A percentile compares a stretch with the other conserved stretches of the same genome.
Evolutionary conservation across 1,140 invertebrate species (phyloP).

Genomic region (Meloidogyne hapla): DNA sequence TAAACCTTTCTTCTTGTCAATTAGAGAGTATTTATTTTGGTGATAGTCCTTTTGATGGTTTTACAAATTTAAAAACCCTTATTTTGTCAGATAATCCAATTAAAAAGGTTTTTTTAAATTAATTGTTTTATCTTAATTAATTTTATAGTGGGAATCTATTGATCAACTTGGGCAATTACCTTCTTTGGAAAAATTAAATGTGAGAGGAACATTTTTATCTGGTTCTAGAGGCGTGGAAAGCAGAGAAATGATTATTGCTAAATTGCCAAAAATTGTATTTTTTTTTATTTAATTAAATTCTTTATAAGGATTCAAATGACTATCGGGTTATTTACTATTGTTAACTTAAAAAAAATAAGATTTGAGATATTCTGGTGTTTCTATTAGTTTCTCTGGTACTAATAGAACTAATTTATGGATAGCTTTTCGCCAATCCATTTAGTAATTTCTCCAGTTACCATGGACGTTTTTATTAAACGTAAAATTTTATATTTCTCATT

Average conservation of each 20-base stretch:
- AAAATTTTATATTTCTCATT: background rate
- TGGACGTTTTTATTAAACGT: too few relatives aligned
- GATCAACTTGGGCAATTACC: constrained; percentile 42
- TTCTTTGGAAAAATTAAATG: constrained; percentile 33
- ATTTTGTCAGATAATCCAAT: constrained; percentile 43
- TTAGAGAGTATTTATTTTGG: constrained; percentile 22
- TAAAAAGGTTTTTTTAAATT: constrained; percentile 17
- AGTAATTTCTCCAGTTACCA: too few relatives aligned
- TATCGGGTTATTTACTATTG: too few relatives aligned
- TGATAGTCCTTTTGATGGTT: background rate
- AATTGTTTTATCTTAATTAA: background rate
- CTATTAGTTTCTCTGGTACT: too few relatives aligned
- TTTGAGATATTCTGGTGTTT: too few relatives aligned
- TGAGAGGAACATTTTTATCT: constrained; percentile 32
- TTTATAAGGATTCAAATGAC: too few relatives aligned
- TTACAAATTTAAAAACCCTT: constrained; percentile 31
- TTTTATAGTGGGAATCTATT: constrained; percentile 46
- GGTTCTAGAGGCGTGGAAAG: constrained; percentile 41
- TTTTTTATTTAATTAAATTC: background rate
- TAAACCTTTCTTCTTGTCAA: constrained; percentile 39
- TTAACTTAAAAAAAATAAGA: background rate
- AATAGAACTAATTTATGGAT: too few relatives aligned
- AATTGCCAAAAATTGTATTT: constrained; percentile 35
- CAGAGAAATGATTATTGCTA: constrained; percentile 46
- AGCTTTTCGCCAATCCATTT: too few relatives aligned